Evolutionary conservation across 1,140 invertebrate species (phyloP).

Genomic region (Neelides sp.): DNA sequence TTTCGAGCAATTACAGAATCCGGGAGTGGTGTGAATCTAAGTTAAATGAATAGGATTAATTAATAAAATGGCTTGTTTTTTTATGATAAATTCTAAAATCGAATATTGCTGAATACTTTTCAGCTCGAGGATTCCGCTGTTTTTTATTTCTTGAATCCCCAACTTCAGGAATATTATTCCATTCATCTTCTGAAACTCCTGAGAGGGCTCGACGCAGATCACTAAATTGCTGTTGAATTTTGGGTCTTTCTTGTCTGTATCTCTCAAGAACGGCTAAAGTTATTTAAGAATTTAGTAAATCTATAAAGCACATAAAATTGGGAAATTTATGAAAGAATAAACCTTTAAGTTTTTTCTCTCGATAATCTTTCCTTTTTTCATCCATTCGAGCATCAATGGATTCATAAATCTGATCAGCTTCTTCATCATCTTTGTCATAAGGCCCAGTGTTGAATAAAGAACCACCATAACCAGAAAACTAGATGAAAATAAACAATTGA

Average conservation of each 20-base stretch:
- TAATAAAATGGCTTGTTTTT: neutral
- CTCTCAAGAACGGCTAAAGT: slow-evolving; percentile 83
- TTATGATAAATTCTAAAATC: neutral
- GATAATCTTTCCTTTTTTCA: slow-evolving; percentile 93
- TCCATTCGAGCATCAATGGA: slow-evolving; percentile 98
- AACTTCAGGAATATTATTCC: slow-evolving; percentile 94
- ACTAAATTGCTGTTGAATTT: slow-evolving; percentile 99
- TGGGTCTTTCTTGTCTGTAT: slow-evolving; percentile 95
- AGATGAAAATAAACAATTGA: slow-evolving; percentile 18
- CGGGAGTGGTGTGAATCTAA: slow-evolving; percentile 81
- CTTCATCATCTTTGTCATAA: slow-evolving; percentile 99
- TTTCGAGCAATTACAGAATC: slow-evolving; percentile 90
- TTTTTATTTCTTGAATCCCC: slow-evolving; percentile 97
- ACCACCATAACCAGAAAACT: slow-evolving; percentile 96
- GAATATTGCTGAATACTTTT: slow-evolving; percentile 48
- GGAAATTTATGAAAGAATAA: slow-evolving; percentile 3
- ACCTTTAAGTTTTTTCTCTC: slow-evolving; percentile 53
- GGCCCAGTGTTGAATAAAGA: slow-evolving; percentile 98
- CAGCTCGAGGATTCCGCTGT: slow-evolving; percentile 82
- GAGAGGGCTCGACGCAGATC: slow-evolving; percentile 89
- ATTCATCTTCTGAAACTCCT: slow-evolving; percentile 79
- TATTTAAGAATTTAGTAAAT: too few species aligned
- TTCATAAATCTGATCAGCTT: slow-evolving; percentile 98
- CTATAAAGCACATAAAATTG: neutral
- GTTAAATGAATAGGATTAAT: slow-evolving; percentile 19